These are phyloP conservation scores for Pseudococcus longispinus DNA, from an alignment of 2,888 invertebrate species.

Conservation along the genomic window DNA sequence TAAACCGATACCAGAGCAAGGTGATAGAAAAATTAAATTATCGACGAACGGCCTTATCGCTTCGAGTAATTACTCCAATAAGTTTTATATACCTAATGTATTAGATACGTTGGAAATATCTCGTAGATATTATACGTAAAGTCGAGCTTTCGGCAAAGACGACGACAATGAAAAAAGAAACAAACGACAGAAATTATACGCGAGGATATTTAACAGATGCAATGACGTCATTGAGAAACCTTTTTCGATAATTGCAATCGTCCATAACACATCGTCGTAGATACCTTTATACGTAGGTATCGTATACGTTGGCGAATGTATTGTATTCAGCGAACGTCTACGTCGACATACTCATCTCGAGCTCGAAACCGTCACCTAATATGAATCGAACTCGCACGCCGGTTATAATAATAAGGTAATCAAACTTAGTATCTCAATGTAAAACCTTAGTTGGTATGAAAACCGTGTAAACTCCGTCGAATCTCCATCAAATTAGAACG, in stretches of 20 bases:
- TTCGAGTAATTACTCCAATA: not conserved
- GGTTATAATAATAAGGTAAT: conserved; percentile 52
- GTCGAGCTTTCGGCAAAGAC: not conserved
- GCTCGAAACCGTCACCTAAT: conserved; percentile 12
- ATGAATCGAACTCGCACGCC: not conserved
- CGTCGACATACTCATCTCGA: not conserved
- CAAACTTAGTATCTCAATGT: conserved; percentile 43
- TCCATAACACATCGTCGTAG: not conserved
- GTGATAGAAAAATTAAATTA: conserved; percentile 8
- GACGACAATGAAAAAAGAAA: not conserved
- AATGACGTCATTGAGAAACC: not conserved
- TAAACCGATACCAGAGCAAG: not conserved
- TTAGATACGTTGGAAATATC: not conserved
- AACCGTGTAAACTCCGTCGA: conserved; percentile 50
- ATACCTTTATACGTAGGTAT: no score
- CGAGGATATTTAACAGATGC: not conserved
- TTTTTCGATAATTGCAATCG: not conserved
- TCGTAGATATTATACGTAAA: not conserved
- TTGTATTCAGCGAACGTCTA: no score
- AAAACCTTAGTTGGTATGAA: conserved; percentile 50
- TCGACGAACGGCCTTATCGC: not conserved
- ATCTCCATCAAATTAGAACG: conserved; percentile 52
- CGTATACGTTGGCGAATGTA: no score
- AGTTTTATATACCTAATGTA: not conserved
- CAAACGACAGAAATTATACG: not conserved